Evolutionary conservation across 2,888 invertebrate genomes (phyloP).

Genomic region (Oeneis ivallda): DNA sequence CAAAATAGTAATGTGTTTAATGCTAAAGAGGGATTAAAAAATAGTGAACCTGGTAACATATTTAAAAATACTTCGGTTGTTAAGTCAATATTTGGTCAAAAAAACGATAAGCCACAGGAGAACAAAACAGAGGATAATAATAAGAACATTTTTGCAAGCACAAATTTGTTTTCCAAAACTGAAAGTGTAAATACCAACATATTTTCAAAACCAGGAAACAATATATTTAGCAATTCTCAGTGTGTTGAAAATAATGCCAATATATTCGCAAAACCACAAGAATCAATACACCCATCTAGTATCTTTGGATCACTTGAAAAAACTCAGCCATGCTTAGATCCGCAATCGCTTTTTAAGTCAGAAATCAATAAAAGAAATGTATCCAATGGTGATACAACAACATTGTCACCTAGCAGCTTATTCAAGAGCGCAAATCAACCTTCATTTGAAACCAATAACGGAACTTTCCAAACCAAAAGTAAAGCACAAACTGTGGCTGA

Average conservation of each 20-base stretch:
- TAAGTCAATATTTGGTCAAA: slow-evolving; percentile 46
- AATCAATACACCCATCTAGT: slow-evolving; percentile 45
- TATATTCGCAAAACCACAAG: slow-evolving; percentile 56
- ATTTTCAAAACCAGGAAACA: slow-evolving; percentile 47
- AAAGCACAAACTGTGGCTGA: slow-evolving; percentile 62
- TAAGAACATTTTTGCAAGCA: slow-evolving; percentile 46
- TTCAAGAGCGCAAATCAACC: slow-evolving; percentile 61
- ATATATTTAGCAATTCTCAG: slow-evolving; percentile 44
- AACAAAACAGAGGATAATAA: slow-evolving; percentile 19
- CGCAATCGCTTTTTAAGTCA: slow-evolving; percentile 29
- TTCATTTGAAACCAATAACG: slow-evolving; percentile 48
- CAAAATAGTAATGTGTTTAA: slow-evolving; percentile 33
- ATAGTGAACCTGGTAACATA: slow-evolving; percentile 43
- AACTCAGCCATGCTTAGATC: slow-evolving; percentile 30
- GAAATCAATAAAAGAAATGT: slow-evolving; percentile 38
- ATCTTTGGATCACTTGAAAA: slow-evolving; percentile 60
- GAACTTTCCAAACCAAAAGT: slow-evolving; percentile 69
- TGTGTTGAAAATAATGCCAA: slow-evolving; percentile 42
- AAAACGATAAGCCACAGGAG: slow-evolving; percentile 23
- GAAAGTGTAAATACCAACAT: slow-evolving; percentile 40
- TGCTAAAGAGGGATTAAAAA: slow-evolving; percentile 43
- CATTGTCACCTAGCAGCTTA: slow-evolving; percentile 62
- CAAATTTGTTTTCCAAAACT: slow-evolving; percentile 40
- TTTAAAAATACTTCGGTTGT: slow-evolving; percentile 39
- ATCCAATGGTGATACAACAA: slow-evolving; percentile 50